Evolutionary conservation across 37 sponge, comb jelly and placozoan genomes (phyloP).

Genomic region (Agelas oroides): DNA sequence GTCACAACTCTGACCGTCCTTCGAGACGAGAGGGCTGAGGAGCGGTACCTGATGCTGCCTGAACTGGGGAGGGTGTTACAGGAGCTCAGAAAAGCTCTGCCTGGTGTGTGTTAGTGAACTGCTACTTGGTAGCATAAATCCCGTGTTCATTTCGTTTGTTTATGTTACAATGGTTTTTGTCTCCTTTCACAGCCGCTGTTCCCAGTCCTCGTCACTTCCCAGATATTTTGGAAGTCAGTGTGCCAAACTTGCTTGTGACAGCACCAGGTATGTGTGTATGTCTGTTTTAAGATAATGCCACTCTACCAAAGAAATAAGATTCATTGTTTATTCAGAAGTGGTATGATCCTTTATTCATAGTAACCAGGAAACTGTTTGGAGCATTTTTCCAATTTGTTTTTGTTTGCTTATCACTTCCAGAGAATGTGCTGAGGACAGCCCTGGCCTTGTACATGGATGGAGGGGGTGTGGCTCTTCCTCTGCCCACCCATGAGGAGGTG

Average conservation of each 20-base stretch:
- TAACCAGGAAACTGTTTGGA: no score
- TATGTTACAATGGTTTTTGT: no score
- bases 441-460: slow-evolving; percentile 62
- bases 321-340: no score
- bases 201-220: background rate
- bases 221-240: slow-evolving; percentile 19
- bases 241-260: slow-evolving; percentile 26
- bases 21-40: no score
- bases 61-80: slow-evolving; percentile 17
- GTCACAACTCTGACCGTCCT: background rate
- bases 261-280: slow-evolving; percentile 24
- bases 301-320: no score
- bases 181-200: slow-evolving; percentile 36
- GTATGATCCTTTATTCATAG: no score
- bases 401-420: slow-evolving; percentile 11
- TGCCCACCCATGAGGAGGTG: slow-evolving; percentile 79
- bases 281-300: background rate
- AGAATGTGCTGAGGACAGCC: slow-evolving; percentile 44
- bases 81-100: background rate
- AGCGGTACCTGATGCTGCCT: background rate
- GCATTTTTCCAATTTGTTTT: no score
- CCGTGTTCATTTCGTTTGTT: no score
- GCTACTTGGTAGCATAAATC: no score
- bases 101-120: background rate
- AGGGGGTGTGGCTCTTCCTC: slow-evolving; percentile 24